phyloP scores from a whole-genome alignment of 1,140 invertebrate species.

The Conus ventricosus region DNA sequence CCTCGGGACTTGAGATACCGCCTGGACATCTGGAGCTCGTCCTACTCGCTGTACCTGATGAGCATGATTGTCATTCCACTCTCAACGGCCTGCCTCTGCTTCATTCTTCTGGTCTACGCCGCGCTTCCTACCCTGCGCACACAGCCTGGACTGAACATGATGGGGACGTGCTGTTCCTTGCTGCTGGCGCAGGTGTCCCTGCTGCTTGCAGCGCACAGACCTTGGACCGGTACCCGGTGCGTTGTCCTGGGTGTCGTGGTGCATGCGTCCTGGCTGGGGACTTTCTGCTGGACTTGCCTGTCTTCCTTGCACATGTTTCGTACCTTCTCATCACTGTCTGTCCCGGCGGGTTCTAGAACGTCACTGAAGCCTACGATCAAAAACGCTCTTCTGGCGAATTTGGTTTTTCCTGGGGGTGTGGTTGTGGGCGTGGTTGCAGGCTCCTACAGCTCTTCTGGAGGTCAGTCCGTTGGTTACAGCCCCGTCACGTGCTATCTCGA shows the following conservation, averaged over 20 bases:
- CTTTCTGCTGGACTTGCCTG: conserved; percentile 21
- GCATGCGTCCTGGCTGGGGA: conserved; percentile 17
- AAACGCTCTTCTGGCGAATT: background rate
- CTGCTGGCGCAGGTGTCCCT: conserved; percentile 24
- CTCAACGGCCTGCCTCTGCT: conserved; percentile 8
- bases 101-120: conserved; percentile 11
- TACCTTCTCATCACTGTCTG: background rate
- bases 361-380: too few relatives aligned
- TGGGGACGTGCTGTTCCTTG: conserved; percentile 19
- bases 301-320: conserved; percentile 32
- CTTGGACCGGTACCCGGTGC: background rate
- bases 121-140: conserved; percentile 24
- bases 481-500: conserved; percentile 39
- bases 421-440: background rate
- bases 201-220: conserved; percentile 15
- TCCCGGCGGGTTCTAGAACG: background rate
- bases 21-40: background rate
- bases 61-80: conserved; percentile 9
- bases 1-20: background rate
- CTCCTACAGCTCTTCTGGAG: background rate
- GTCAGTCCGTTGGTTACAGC: conserved; percentile 37
- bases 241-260: background rate
- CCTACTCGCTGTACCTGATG: conserved; percentile 12
- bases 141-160: conserved; percentile 30
- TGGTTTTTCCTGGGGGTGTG: background rate